phyloP scores from a whole-genome alignment of 2,888 invertebrate genomes.

The Meiosimyza platycephala region DNA sequence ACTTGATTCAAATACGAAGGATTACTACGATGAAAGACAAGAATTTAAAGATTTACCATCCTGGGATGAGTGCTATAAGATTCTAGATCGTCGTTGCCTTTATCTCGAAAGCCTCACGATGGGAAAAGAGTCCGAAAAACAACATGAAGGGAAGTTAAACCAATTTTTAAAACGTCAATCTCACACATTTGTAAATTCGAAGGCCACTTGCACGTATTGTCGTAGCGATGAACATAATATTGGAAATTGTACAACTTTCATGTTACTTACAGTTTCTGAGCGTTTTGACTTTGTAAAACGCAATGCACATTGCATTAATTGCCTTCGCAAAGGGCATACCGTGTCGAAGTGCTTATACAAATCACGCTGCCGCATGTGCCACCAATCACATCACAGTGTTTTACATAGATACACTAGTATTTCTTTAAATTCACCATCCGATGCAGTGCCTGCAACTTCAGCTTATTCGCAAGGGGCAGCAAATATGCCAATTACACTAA shows the following conservation, averaged over 20 bases:
- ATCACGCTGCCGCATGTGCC: constrained; percentile 22
- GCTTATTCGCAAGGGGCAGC: background rate
- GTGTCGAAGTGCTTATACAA: constrained; percentile 18
- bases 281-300: constrained; percentile 28
- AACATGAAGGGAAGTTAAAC: background rate
- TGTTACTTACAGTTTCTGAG: constrained; percentile 19
- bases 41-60: constrained; percentile 7
- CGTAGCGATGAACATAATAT: constrained; percentile 11
- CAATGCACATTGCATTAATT: constrained; percentile 28
- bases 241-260: constrained; percentile 23
- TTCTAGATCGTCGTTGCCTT: constrained; percentile 5
- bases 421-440: no score
- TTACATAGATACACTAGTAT: background rate
- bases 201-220: constrained; percentile 17
- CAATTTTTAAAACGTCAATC: background rate
- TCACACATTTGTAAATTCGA: background rate
- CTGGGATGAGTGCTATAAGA: constrained; percentile 11
- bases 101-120: background rate
- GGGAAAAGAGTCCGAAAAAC: background rate
- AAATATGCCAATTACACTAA: background rate
- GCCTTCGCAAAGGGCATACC: constrained; percentile 25
- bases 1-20: constrained; percentile 5
- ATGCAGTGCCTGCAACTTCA: background rate
- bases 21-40: constrained; percentile 1
- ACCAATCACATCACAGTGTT: constrained; percentile 8